Evolutionary conservation across 2,113 vertebrate species (phyloP).

Genomic region (Hippolais icterina): DNA sequence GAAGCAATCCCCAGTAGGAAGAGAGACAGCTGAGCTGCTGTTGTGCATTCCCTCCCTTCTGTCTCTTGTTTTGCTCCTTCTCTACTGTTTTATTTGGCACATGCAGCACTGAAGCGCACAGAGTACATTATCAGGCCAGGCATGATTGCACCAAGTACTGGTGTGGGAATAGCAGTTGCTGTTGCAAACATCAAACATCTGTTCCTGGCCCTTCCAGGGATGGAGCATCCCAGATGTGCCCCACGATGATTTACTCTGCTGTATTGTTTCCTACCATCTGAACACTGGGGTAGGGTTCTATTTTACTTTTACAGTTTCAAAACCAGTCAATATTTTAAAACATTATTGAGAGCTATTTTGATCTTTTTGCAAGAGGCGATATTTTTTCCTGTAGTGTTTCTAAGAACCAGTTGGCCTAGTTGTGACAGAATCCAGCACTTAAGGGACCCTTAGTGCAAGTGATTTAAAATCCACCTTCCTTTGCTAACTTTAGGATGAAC

Average conservation of each 20-base stretch:
- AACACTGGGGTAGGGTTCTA: rapidly evolving
- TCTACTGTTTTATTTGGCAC: neutral
- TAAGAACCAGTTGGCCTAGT: neutral
- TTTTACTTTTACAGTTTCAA: neutral
- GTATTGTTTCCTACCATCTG: neutral
- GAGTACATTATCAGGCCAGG: neutral
- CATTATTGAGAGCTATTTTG: neutral
- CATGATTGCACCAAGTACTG: neutral
- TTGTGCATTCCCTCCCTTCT: neutral
- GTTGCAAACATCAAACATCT: neutral
- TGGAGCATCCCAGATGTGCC: neutral
- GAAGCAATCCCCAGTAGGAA: neutral
- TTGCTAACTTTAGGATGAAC: neutral
- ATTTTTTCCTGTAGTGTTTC: neutral
- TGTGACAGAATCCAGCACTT: neutral
- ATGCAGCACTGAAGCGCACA: neutral
- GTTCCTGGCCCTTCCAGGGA: neutral
- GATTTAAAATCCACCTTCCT: neutral
- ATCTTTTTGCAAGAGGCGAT: neutral
- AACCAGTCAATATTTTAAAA: neutral
- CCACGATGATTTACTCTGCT: neutral
- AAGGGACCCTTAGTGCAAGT: neutral
- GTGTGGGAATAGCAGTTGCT: neutral
- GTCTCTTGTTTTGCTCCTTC: neutral
- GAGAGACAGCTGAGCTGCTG: neutral